Evolutionary conservation across 1,140 invertebrate genomes (phyloP), one percentile per base, ranked within the genome.

Genomic region (Atta colombica): DNA sequence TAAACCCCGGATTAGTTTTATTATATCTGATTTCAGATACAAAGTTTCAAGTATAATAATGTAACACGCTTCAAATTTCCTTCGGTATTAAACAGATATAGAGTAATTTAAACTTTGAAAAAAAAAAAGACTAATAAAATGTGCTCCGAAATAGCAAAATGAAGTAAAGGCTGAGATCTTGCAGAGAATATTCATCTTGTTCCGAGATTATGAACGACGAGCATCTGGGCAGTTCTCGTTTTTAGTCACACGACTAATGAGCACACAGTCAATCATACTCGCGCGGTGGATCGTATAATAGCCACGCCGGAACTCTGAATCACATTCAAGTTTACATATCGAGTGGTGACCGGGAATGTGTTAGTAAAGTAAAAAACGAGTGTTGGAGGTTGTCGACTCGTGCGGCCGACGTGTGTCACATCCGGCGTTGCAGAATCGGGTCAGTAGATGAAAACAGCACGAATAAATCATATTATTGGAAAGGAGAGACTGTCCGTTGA

Each of bases 391-490:
- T 84, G 80, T 84, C 80, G 80, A 84, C 55, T 75, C 51, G 69
- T 16, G 69, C 25, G 45, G 31, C 7, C 25, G 55, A 84, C 68
- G 80, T 84, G 25, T 82, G 69, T 74, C 69, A 61, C 39, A 75
- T 85, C 7, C 82, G 82, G 66, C 25, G 60, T 74, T 87, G 18
- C 51, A 53, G 80, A 89, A 89, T 49, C 69, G 68, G 74, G 88
- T 86, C 69, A 68, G 35, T n/a, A 39, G 63, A 89, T 87, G 71
- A 87, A 89, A 87, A 89, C 77, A 71, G 63, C 74, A 49, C 58
- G 71, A 49, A 82, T 86, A 89, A 87, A 89, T 89, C 88, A 82
- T 68, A 77, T 35, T 85, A 74, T 65, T 28, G 58, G 25, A 60
- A 71, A 87, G 53, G 39, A 18, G 55, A 72, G 63, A 86, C 68